phyloP scores from a whole-genome alignment of 37 sponge, comb jelly and placozoan species.

The Aplysina aerophoba region DNA sequence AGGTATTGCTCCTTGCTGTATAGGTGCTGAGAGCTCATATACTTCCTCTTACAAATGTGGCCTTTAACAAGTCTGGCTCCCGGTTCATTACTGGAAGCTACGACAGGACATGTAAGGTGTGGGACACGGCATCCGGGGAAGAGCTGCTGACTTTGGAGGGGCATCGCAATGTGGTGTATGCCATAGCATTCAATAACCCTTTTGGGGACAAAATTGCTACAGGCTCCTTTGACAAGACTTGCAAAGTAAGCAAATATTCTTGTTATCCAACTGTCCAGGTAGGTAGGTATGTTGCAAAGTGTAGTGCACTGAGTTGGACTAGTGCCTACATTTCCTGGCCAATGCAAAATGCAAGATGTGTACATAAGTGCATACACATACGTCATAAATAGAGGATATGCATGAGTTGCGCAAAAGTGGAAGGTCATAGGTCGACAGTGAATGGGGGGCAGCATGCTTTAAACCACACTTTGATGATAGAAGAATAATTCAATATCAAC shows the following conservation, averaged over 20 bases:
- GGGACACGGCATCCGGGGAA: slow-evolving; percentile 91
- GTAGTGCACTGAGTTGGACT: too few species aligned
- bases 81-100: slow-evolving; percentile 96
- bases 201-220: slow-evolving; percentile 98
- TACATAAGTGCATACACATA: too few species aligned
- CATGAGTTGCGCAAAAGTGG: too few species aligned
- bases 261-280: too few species aligned
- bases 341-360: too few species aligned
- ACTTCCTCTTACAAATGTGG: slow-evolving; percentile 94
- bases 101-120: slow-evolving; percentile 97
- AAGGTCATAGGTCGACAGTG: too few species aligned
- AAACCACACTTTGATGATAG: too few species aligned
- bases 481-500: too few species aligned
- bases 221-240: slow-evolving; percentile 98
- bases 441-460: too few species aligned
- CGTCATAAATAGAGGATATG: too few species aligned
- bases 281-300: not conserved
- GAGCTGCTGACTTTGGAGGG: slow-evolving; percentile 94
- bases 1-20: not conserved
- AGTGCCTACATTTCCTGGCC: too few species aligned
- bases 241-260: slow-evolving; percentile 72
- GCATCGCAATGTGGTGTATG: slow-evolving; percentile 97
- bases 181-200: slow-evolving; percentile 98
- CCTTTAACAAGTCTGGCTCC: slow-evolving; percentile 96
- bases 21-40: slow-evolving; percentile 83